Evolutionary conservation across 2,888 invertebrate species (phyloP).

Genomic region (Agrotis exclamationis): DNA sequence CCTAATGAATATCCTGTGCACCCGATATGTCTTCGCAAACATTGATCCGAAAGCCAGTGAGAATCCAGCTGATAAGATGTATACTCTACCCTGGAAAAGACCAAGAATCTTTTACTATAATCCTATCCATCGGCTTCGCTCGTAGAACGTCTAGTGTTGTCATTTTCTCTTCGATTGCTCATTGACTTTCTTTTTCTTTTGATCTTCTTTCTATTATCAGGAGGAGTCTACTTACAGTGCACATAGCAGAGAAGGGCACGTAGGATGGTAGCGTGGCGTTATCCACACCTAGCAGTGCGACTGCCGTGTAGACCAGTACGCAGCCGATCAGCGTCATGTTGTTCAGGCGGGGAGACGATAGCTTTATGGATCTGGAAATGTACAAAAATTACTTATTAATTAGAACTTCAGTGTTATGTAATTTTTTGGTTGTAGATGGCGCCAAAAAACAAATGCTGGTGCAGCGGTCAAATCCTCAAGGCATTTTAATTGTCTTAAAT

Average conservation of each 20-base stretch:
- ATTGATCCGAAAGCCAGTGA: conserved; percentile 98
- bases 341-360: conserved; percentile 97
- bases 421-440: too few species aligned
- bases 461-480: too few species aligned
- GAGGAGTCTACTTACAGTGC: conserved; percentile 93
- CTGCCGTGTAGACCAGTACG: conserved; percentile 97
- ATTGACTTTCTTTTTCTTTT: too few species aligned
- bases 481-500: too few species aligned
- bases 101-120: not conserved
- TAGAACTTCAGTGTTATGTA: not conserved
- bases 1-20: conserved; percentile 97
- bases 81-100: conserved; percentile 94
- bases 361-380: conserved; percentile 95
- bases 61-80: conserved; percentile 97
- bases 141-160: too few species aligned
- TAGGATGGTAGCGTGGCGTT: conserved; percentile 94
- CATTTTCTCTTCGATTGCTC: too few species aligned
- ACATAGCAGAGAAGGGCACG: conserved; percentile 95
- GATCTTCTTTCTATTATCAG: too few species aligned
- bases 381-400: too few species aligned
- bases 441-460: too few species aligned
- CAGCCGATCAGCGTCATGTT: conserved; percentile 98
- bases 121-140: too few species aligned
- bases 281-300: conserved; percentile 96
- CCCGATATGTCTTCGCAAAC: conserved; percentile 98